phyloP scores from a whole-genome alignment of 2,888 invertebrate genomes.

The Orchesellides sinensis region DNA sequence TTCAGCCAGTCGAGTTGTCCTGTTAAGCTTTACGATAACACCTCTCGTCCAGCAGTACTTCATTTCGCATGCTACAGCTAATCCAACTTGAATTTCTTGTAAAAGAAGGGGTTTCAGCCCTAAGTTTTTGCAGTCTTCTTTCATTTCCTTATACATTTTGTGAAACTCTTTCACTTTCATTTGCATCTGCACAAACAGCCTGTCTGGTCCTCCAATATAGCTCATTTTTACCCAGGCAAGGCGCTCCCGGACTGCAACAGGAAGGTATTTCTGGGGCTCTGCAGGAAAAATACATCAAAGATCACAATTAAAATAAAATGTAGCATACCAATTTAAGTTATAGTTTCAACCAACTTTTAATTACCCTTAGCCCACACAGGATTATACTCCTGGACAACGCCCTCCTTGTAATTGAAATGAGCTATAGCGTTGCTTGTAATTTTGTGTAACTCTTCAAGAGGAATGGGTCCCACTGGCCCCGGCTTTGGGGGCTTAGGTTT shows the following conservation, averaged over 20 bases:
- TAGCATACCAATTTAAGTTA: too few species aligned
- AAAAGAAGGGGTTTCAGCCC: too few species aligned
- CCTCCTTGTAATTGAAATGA: not conserved
- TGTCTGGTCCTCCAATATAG: constrained; percentile 11
- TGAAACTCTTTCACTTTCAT: not conserved
- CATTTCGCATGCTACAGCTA: constrained; percentile 4
- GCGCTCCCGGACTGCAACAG: not conserved
- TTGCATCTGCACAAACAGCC: not conserved
- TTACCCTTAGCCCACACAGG: too few species aligned
- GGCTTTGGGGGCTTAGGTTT: not conserved
- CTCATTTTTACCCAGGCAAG: constrained; percentile 17
- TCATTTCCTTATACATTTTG: constrained; percentile 1
- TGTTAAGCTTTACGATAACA: not conserved
- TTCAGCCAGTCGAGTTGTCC: not conserved
- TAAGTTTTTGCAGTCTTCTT: not conserved
- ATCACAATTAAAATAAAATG: too few species aligned
- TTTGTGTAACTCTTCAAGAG: not conserved
- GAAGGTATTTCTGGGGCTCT: constrained; percentile 15
- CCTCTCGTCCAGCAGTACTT: constrained; percentile 3
- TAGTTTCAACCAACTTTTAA: too few species aligned
- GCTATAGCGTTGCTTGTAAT: constrained; percentile 4
- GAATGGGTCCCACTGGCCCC: not conserved
- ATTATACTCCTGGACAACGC: not conserved
- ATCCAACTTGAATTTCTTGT: not conserved
- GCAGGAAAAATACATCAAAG: not conserved